These are phyloP conservation scores for Leptinotarsa undecemlineata DNA, from an alignment of 1,140 invertebrate species.

Conservation along the genomic window DNA sequence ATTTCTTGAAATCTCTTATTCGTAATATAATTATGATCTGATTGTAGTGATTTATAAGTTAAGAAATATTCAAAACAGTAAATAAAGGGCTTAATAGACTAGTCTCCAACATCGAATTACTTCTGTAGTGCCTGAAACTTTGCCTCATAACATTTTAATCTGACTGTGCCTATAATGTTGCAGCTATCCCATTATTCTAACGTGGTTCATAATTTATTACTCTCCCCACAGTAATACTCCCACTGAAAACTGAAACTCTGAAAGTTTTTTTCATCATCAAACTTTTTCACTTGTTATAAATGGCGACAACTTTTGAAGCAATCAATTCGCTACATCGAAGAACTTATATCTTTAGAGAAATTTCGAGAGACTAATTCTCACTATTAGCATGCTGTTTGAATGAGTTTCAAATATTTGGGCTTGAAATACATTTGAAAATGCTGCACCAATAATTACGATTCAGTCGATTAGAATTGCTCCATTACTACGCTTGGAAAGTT, in stretches of 20 bases:
- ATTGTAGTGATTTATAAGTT: no score
- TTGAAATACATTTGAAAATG: no score
- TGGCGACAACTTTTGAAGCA: neutral
- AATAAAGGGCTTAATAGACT: no score
- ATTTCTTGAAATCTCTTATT: no score
- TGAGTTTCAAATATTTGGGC: no score
- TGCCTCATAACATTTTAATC: conserved; percentile 3
- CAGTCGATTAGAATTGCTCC: no score
- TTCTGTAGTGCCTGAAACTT: neutral
- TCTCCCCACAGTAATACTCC: conserved; percentile 1
- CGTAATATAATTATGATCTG: no score
- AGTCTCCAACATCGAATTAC: neutral
- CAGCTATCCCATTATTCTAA: neutral
- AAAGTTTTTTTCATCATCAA: neutral
- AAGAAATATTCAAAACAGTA: no score
- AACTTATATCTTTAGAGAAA: neutral
- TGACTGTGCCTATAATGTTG: neutral
- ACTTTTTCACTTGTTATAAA: conserved; percentile 2
- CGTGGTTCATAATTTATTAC: neutral
- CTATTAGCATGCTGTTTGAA: no score
- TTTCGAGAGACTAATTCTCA: neutral
- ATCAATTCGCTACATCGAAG: neutral
- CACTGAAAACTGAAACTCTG: conserved; percentile 3
- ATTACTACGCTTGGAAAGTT: no score
- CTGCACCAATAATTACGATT: no score